Evolutionary conservation across 1,140 invertebrate species (phyloP).

Genomic region (Eubasilissa regina): DNA sequence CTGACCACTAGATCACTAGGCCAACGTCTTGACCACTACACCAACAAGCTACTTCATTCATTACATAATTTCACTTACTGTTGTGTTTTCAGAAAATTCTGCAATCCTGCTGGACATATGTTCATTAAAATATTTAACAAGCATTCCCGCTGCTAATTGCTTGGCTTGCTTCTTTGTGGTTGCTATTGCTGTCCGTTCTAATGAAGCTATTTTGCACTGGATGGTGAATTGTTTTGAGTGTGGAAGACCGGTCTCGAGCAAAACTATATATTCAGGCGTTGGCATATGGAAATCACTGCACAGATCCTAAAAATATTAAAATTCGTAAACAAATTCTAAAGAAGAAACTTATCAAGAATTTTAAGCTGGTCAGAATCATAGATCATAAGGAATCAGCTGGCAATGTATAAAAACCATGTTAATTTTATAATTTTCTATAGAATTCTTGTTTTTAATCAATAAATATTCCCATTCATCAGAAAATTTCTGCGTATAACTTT

Average conservation of each 20-base stretch:
- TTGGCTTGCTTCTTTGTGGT: constrained; percentile 73
- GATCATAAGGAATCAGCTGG: neutral
- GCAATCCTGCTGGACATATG: constrained; percentile 43
- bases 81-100: constrained; percentile 30
- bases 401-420: neutral
- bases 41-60: no score
- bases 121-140: constrained; percentile 63
- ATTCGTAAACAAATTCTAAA: neutral
- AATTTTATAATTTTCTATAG: neutral
- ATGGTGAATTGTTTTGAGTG: constrained; percentile 79
- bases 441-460: neutral
- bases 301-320: constrained; percentile 65
- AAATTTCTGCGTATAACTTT: no score
- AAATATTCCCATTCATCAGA: no score
- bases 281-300: constrained; percentile 76
- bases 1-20: no score
- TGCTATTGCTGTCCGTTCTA: constrained; percentile 69
- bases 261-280: constrained; percentile 75
- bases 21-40: no score
- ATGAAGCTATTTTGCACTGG: constrained; percentile 74
- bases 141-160: constrained; percentile 70
- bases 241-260: constrained; percentile 77
- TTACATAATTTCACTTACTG: constrained; percentile 1
- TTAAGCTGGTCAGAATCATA: neutral
- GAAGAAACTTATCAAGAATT: neutral